These are phyloP conservation scores for Sitta europaea DNA, from an alignment of 2,113 vertebrate genomes.

Conservation along the genomic window DNA sequence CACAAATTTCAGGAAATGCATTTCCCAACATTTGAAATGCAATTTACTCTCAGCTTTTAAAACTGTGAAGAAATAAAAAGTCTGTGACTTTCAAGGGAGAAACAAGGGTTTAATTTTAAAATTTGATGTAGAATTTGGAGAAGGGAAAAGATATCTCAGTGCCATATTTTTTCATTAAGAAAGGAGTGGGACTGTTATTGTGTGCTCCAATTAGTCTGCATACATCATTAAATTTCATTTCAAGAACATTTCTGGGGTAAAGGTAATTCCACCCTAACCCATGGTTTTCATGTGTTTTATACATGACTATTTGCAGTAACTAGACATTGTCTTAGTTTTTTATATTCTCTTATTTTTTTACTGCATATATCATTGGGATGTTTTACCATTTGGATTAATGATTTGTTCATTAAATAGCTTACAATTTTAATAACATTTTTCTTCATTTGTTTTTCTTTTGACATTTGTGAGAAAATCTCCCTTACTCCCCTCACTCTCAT, in stretches of 20 bases:
- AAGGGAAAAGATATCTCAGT: neutral
- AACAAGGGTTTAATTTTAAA: neutral
- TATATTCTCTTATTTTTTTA: neutral
- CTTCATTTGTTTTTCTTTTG: neutral
- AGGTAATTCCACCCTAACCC: accelerated
- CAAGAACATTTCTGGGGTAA: neutral
- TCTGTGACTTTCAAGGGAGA: neutral
- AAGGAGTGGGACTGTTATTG: neutral
- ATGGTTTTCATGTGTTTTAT: neutral
- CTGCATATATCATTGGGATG: neutral
- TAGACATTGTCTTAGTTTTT: neutral
- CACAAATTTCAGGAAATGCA: neutral
- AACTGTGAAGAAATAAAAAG: neutral
- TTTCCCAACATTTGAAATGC: neutral
- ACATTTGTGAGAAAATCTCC: neutral
- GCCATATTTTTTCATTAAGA: neutral
- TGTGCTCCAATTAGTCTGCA: neutral
- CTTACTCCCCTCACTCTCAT: neutral
- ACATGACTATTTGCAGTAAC: neutral
- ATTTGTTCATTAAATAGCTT: neutral
- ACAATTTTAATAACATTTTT: neutral
- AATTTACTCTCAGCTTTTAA: neutral
- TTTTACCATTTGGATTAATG: neutral
- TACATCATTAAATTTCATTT: neutral
- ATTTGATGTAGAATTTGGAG: neutral